Evolutionary conservation across 2,888 invertebrate genomes (phyloP).

Genomic region (Chymomyza amoena): DNA sequence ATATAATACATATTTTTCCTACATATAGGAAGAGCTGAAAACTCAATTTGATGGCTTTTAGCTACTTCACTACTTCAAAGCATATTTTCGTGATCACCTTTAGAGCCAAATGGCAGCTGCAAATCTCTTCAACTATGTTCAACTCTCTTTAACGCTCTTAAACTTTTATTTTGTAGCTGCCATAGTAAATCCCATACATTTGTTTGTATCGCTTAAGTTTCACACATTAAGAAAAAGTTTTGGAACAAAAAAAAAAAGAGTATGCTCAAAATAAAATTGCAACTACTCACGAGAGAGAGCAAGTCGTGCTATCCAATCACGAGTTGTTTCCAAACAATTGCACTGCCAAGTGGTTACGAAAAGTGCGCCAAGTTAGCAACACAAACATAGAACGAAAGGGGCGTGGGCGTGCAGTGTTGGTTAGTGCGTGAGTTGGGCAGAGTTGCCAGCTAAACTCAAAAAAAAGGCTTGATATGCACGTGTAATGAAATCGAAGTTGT

Average conservation of each 20-base stretch:
- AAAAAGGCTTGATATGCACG: conserved; percentile 53
- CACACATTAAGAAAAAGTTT: not conserved
- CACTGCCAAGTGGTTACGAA: conserved; percentile 75
- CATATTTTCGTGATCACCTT: not conserved
- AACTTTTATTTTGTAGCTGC: not conserved
- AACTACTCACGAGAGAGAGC: not conserved
- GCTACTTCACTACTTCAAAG: not conserved
- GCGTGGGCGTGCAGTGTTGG: not conserved
- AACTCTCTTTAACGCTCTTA: no score
- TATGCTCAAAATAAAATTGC: not conserved
- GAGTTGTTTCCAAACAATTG: conserved; percentile 76
- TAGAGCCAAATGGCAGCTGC: not conserved
- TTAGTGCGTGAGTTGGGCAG: not conserved
- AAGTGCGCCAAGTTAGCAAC: conserved; percentile 48
- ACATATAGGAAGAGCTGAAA: no score
- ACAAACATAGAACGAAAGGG: conserved; percentile 28
- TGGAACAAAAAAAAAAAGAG: not conserved
- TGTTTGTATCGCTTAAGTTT: not conserved
- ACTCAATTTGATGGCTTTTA: no score
- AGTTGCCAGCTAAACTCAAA: not conserved
- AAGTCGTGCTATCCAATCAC: conserved; percentile 52
- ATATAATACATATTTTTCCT: no score
- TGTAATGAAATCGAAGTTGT: conserved; percentile 60
- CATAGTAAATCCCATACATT: not conserved
- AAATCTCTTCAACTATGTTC: not conserved